Evolutionary conservation across 2,797 vertebrate genomes (phyloP).

Genomic region (Falco peregrinus): DNA sequence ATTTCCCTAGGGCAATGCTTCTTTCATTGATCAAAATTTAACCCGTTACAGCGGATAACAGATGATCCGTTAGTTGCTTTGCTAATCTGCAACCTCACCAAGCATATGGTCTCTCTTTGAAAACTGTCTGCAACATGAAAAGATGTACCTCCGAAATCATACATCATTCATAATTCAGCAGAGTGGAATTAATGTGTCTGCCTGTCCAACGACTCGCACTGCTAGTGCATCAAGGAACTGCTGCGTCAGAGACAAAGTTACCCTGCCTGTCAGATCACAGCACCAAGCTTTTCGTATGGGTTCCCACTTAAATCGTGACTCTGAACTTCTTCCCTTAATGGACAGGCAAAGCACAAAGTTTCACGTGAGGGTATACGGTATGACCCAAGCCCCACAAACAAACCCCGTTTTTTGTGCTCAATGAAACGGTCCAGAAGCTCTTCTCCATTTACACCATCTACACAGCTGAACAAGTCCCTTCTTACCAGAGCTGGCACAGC

Average conservation of each 20-base stretch:
- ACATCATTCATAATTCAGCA: neutral
- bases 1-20: neutral
- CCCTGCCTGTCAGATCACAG: fast-evolving
- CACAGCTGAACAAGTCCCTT: neutral
- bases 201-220: neutral
- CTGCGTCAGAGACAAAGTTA: neutral
- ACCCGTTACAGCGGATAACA: neutral
- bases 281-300: neutral
- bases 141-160: no score
- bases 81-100: neutral
- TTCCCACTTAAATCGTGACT: neutral
- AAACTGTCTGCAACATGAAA: neutral
- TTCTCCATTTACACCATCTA: neutral
- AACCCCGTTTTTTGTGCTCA: neutral
- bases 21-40: neutral
- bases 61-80: neutral
- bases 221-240: neutral
- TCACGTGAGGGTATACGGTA: fast-evolving
- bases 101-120: neutral
- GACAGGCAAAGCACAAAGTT: neutral
- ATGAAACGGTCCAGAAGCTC: neutral
- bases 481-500: neutral
- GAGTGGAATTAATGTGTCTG: neutral
- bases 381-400: neutral
- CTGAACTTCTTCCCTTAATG: neutral